These are phyloP conservation scores for Ciconia stormi DNA, from an alignment of 2,113 vertebrate species.

Conservation along the genomic window DNA sequence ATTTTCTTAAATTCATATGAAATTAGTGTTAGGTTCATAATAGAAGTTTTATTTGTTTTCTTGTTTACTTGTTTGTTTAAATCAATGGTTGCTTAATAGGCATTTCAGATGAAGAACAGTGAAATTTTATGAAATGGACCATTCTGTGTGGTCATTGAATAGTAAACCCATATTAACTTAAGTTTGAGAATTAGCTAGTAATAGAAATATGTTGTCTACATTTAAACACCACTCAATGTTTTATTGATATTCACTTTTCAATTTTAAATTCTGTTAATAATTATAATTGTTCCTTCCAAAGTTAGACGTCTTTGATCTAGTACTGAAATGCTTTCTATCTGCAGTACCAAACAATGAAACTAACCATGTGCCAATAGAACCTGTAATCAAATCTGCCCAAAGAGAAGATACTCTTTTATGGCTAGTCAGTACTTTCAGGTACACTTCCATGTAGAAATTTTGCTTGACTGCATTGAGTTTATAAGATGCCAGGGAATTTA, in stretches of 20 bases:
- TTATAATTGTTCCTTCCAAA: neutral
- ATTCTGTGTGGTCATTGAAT: neutral
- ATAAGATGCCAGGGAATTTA: neutral
- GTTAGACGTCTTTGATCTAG: neutral
- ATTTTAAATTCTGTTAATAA: neutral
- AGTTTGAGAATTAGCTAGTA: neutral
- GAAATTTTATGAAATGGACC: neutral
- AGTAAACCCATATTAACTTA: neutral
- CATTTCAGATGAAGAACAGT: neutral
- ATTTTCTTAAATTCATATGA: neutral
- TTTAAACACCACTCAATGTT: neutral
- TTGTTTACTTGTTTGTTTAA: neutral
- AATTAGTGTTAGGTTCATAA: neutral
- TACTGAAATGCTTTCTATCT: neutral
- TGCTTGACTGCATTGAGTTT: neutral
- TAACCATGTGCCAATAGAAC: neutral
- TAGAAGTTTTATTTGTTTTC: neutral
- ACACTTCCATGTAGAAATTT: neutral
- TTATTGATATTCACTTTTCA: neutral
- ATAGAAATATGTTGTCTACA: neutral
- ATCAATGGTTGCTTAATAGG: neutral
- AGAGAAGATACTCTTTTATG: neutral
- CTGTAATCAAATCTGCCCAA: neutral
- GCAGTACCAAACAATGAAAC: neutral
- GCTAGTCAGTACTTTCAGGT: neutral